Evolutionary conservation across 2,113 vertebrate genomes (phyloP).

Genomic region (Pseudopipra pipra): DNA sequence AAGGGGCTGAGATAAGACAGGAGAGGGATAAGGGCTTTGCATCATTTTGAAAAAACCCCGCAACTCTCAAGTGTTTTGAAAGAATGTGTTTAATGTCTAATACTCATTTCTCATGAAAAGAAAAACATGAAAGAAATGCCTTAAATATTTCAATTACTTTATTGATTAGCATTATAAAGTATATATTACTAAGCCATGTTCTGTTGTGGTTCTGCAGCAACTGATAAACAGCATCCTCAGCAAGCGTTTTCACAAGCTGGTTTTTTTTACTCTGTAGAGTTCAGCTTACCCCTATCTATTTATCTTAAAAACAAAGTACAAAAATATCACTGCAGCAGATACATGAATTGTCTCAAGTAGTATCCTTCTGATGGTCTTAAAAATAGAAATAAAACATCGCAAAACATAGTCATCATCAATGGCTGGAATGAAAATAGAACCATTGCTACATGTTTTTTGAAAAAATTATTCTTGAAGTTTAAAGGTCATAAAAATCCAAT

Average conservation of each 20-base stretch:
- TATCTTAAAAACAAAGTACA: not conserved
- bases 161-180: not conserved
- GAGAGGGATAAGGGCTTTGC: not conserved
- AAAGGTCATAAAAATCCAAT: not conserved
- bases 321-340: not conserved
- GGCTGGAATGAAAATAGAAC: not conserved
- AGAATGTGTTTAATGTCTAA: not conserved
- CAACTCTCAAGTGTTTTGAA: conserved; percentile 5
- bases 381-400: not conserved
- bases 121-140: not conserved
- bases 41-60: not conserved
- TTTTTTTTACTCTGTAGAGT: not conserved
- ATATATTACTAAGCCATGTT: not conserved
- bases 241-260: not conserved
- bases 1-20: not conserved
- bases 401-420: not conserved
- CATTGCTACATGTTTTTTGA: not conserved
- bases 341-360: fast-evolving
- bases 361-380: not conserved
- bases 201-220: not conserved
- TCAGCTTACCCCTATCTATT: not conserved
- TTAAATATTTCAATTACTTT: not conserved
- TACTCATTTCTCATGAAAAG: not conserved
- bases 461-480: not conserved
- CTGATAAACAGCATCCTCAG: not conserved